Evolutionary conservation across 2,797 vertebrate species (phyloP).

Genomic region (Alauda arvensis): DNA sequence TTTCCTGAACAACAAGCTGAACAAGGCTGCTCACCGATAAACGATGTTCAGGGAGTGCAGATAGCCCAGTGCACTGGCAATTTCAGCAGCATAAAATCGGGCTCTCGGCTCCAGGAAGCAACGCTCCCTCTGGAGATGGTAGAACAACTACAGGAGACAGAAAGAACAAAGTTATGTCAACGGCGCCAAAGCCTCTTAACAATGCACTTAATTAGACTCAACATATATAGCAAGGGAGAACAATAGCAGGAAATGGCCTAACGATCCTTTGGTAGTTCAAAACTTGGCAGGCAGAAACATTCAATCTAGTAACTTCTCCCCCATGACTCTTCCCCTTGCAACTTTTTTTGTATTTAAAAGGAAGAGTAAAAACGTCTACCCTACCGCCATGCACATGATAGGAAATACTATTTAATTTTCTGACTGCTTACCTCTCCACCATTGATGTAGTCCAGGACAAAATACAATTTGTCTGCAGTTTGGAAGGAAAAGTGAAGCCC

Average conservation of each 20-base stretch:
- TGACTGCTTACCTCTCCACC: constrained; percentile 89
- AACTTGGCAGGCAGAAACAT: constrained; percentile 56
- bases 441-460: constrained; percentile 97
- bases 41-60: constrained; percentile 97
- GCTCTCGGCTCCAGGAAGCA: constrained; percentile 96
- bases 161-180: constrained; percentile 35
- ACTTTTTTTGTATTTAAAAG: constrained; percentile 50
- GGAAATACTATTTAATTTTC: constrained; percentile 54
- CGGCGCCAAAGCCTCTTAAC: constrained; percentile 51
- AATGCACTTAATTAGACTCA: constrained; percentile 78
- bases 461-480: constrained; percentile 95
- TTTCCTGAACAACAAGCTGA: background rate
- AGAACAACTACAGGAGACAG: constrained; percentile 87
- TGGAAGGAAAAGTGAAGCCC: constrained; percentile 98
- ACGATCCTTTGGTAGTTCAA: constrained; percentile 61
- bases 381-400: constrained; percentile 46
- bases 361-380: constrained; percentile 27
- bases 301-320: constrained; percentile 68
- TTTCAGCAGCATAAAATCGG: constrained; percentile 95
- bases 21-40: constrained; percentile 77
- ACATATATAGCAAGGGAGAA: constrained; percentile 71
- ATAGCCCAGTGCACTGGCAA: constrained; percentile 95
- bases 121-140: constrained; percentile 96
- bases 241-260: constrained; percentile 85
- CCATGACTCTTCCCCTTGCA: constrained; percentile 65